Percentiles rank a stretch among this genome's conserved stretches.
phyloP scores from a whole-genome alignment of 2,888 invertebrate species.

The Melolontha melolontha region DNA sequence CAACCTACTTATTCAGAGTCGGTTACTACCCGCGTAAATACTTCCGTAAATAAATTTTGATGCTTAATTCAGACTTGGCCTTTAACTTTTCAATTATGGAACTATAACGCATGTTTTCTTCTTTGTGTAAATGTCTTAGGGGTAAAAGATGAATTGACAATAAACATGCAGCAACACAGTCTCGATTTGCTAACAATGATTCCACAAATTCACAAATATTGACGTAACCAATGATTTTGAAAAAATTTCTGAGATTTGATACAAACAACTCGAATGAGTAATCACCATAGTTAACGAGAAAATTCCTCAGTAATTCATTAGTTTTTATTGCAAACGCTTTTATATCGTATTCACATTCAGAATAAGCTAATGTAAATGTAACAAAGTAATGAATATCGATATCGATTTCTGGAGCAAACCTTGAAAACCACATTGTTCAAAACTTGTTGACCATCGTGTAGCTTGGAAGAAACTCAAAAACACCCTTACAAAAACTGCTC shows the following conservation, averaged over 20 bases:
- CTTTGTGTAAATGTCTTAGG: too few relatives aligned
- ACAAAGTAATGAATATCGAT: background rate
- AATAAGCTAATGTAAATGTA: background rate
- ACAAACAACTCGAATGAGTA: conserved; percentile 2
- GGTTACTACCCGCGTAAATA: background rate
- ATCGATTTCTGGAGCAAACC: conserved; percentile 1
- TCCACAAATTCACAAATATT: conserved; percentile 4
- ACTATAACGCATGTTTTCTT: too few relatives aligned
- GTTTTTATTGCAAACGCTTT: background rate
- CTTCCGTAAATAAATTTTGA: background rate
- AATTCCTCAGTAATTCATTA: background rate
- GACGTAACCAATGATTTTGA: background rate
- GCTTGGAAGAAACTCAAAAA: conserved; percentile 3
- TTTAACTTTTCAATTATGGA: background rate
- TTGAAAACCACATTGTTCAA: conserved; percentile 15
- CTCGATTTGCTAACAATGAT: background rate
- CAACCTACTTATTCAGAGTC: too few relatives aligned
- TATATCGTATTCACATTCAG: conserved; percentile 9
- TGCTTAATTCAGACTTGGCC: background rate
- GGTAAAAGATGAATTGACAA: conserved; percentile 3
- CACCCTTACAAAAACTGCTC: background rate
- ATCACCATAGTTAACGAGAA: background rate
- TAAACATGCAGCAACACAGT: background rate
- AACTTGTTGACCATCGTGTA: conserved; percentile 7
- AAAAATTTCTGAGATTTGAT: background rate